Evolutionary conservation across 2,113 vertebrate genomes (phyloP).

Genomic region (Oreochromis aureus): DNA sequence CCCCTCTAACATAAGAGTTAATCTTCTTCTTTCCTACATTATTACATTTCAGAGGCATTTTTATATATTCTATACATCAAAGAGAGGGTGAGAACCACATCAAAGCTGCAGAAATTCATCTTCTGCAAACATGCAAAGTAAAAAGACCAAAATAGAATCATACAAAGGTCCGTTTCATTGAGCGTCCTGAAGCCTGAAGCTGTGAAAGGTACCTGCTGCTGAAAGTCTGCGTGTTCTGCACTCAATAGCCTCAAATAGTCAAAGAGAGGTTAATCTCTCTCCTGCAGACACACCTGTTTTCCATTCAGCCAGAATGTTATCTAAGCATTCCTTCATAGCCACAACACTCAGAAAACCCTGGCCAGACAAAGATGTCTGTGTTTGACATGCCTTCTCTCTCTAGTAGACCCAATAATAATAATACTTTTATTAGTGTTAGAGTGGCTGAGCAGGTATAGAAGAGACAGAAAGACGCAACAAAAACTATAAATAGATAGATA

Average conservation of each 20-base stretch:
- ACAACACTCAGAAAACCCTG: not conserved
- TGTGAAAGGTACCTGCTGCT: constrained; percentile 33
- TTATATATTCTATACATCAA: constrained; percentile 17
- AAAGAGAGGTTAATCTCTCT: constrained; percentile 37
- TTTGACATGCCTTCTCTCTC: not conserved
- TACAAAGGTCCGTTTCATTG: constrained; percentile 38
- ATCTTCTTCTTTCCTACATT: constrained; percentile 11
- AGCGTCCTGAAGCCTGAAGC: constrained; percentile 16
- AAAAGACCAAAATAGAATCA: constrained; percentile 11
- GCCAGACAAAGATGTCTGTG: constrained; percentile 24
- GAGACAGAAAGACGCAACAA: not conserved
- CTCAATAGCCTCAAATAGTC: constrained; percentile 19
- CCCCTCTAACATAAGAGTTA: constrained; percentile 6
- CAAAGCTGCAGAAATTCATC: constrained; percentile 17
- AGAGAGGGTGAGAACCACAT: constrained; percentile 27
- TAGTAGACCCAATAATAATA: not conserved
- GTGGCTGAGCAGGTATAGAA: not conserved
- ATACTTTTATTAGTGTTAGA: not conserved
- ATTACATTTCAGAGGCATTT: not conserved
- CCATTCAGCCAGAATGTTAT: constrained; percentile 26
- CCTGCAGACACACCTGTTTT: constrained; percentile 54
- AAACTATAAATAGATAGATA: no score
- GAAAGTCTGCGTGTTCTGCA: constrained; percentile 24
- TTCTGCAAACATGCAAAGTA: constrained; percentile 29
- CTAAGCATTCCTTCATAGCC: constrained; percentile 11